These are phyloP conservation scores for Fukomys damarensis DNA, from an alignment of 2,113 vertebrate genomes.

Conservation along the genomic window DNA sequence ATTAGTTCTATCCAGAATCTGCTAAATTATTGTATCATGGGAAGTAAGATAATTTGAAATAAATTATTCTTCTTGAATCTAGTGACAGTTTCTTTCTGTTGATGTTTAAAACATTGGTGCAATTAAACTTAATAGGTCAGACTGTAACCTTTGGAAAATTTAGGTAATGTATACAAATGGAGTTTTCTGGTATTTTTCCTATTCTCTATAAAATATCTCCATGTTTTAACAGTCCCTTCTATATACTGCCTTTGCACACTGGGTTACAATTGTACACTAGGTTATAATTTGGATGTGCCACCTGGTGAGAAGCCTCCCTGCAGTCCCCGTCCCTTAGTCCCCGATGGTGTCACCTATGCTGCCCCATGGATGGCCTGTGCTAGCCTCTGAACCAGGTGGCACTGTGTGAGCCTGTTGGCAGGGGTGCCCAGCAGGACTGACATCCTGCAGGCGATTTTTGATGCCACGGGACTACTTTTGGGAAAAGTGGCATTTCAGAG, in stretches of 20 bases:
- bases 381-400: background rate
- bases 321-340: background rate
- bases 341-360: rapidly evolving
- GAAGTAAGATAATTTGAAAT: background rate
- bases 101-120: background rate
- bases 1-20: background rate
- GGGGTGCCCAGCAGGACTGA: too few relatives aligned
- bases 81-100: background rate
- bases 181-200: background rate
- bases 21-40: background rate
- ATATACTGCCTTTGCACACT: too few relatives aligned
- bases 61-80: background rate
- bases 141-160: background rate
- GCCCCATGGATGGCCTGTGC: background rate
- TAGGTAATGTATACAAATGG: background rate
- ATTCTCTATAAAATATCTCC: background rate
- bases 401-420: background rate
- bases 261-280: too few relatives aligned
- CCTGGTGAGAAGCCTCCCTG: too few relatives aligned
- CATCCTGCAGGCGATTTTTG: background rate
- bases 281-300: rapidly evolving
- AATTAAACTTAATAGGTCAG: background rate
- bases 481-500: background rate
- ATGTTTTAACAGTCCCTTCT: background rate
- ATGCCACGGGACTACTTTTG: background rate